These are phyloP conservation scores for Corbicula japonica DNA, from an alignment of 2,888 invertebrate species.

Conservation along the genomic window DNA sequence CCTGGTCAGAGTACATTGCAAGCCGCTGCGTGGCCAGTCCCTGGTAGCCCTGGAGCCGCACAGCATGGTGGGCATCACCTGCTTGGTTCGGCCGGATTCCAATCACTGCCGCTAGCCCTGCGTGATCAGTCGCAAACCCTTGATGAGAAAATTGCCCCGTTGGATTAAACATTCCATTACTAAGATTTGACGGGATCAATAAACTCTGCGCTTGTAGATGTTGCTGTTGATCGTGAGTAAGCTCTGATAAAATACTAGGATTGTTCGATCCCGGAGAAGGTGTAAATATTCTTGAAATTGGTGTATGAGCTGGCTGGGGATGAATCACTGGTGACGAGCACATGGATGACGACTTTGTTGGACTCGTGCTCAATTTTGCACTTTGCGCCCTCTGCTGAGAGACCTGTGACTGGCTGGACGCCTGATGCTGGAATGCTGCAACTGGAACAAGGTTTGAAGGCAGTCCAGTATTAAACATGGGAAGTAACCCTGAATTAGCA, in stretches of 20 bases:
- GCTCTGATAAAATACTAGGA: constrained; percentile 38
- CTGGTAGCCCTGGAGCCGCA: constrained; percentile 58
- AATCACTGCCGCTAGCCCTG: constrained; percentile 52
- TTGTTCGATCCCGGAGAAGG: constrained; percentile 40
- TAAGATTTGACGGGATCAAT: constrained; percentile 48
- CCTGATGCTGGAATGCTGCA: constrained; percentile 31
- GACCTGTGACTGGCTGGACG: constrained; percentile 16
- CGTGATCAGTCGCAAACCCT: constrained; percentile 27
- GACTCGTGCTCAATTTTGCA: constrained; percentile 10
- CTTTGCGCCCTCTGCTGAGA: constrained; percentile 16
- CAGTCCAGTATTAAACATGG: constrained; percentile 30
- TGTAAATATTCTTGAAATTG: constrained; percentile 46
- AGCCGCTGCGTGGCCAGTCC: constrained; percentile 48
- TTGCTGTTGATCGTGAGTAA: constrained; percentile 26
- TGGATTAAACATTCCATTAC: constrained; percentile 28
- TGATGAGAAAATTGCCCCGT: constrained; percentile 48
- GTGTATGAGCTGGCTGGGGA: constrained; percentile 28
- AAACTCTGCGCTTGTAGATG: constrained; percentile 40
- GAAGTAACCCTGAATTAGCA: constrained; percentile 19
- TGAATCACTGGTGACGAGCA: not conserved
- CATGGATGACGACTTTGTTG: constrained; percentile 1
- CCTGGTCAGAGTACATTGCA: constrained; percentile 58
- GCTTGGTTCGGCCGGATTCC: constrained; percentile 53
- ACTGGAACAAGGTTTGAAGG: constrained; percentile 45
- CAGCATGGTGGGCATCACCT: constrained; percentile 47